Percentiles rank a stretch among this genome's conserved stretches.
These are phyloP conservation scores for Xenopus laevis DNA, from an alignment of 2,113 vertebrate species.

Conservation along the genomic window DNA sequence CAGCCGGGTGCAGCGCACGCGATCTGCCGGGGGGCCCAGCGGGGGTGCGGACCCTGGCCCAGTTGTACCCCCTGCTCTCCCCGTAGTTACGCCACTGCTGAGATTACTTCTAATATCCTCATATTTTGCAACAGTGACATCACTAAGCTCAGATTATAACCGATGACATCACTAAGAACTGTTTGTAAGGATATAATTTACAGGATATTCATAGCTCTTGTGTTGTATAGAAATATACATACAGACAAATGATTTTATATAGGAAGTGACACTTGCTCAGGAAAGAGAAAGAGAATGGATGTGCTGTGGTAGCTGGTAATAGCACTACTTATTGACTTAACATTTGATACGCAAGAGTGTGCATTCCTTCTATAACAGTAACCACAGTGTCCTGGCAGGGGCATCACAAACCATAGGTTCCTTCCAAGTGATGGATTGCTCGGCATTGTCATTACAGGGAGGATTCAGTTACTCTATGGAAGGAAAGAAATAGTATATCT, in stretches of 20 bases:
- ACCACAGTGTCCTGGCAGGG: conserved; percentile 18
- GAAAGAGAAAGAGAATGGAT: conserved; percentile 6
- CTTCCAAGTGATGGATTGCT: conserved; percentile 17
- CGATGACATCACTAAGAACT: too few relatives aligned
- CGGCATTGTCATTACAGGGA: conserved; percentile 16
- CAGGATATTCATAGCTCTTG: too few relatives aligned
- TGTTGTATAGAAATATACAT: background rate
- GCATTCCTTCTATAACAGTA: conserved; percentile 18
- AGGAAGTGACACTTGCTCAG: conserved; percentile 29
- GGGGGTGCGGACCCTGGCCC: too few relatives aligned
- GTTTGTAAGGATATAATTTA: too few relatives aligned
- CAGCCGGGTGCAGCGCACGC: too few relatives aligned
- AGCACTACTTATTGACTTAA: conserved; percentile 23
- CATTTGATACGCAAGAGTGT: conserved; percentile 21
- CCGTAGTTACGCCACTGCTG: too few relatives aligned
- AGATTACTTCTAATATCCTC: too few relatives aligned
- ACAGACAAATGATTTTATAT: conserved; percentile 18
- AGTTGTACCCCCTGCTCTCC: too few relatives aligned
- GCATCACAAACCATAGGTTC: conserved; percentile 10
- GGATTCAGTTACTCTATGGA: conserved; percentile 28
- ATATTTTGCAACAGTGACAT: too few relatives aligned
- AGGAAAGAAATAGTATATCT: conserved; percentile 14
- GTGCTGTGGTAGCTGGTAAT: conserved; percentile 12
- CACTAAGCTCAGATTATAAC: too few relatives aligned
- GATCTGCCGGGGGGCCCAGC: too few relatives aligned